phyloP scores from a whole-genome alignment of 2,113 vertebrate species.

The Heliornis fulica region DNA sequence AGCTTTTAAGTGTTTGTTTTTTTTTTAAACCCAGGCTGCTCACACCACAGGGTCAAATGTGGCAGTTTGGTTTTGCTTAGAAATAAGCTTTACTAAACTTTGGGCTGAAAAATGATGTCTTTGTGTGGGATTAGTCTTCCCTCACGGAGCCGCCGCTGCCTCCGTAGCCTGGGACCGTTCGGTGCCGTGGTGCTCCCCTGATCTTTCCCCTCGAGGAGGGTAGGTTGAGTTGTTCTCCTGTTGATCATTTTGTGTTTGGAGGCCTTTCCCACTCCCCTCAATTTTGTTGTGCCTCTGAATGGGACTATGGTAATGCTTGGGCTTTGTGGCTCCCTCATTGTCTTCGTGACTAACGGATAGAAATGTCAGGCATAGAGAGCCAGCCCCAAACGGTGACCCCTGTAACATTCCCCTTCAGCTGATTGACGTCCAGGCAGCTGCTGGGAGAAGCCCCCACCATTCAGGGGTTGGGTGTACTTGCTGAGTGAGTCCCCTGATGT shows the following conservation, averaged over 20 bases:
- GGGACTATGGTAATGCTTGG: conserved; percentile 42
- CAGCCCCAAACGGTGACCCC: conserved; percentile 44
- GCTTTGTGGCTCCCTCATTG: conserved; percentile 56
- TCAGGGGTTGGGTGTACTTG: conserved; percentile 44
- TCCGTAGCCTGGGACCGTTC: neutral
- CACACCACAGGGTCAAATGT: neutral
- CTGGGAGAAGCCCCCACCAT: conserved; percentile 51
- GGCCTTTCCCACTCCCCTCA: conserved; percentile 44
- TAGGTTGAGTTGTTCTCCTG: conserved; percentile 39
- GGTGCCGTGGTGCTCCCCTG: neutral
- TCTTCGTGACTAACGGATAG: conserved; percentile 52
- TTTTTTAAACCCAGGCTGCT: neutral
- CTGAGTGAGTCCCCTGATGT: conserved; percentile 10
- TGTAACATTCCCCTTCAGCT: conserved; percentile 43
- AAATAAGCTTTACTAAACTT: conserved; percentile 30
- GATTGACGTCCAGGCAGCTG: conserved; percentile 57
- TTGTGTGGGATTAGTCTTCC: conserved; percentile 33
- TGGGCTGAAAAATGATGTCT: neutral
- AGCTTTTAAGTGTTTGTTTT: neutral
- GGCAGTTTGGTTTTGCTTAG: neutral
- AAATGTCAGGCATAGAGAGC: conserved; percentile 57
- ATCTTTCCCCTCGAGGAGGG: neutral
- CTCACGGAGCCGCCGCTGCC: accelerated
- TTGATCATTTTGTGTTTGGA: conserved; percentile 49
- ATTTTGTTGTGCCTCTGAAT: conserved; percentile 33